Evolutionary conservation across 2,113 vertebrate genomes (phyloP).

Genomic region (Dinomys branickii): DNA sequence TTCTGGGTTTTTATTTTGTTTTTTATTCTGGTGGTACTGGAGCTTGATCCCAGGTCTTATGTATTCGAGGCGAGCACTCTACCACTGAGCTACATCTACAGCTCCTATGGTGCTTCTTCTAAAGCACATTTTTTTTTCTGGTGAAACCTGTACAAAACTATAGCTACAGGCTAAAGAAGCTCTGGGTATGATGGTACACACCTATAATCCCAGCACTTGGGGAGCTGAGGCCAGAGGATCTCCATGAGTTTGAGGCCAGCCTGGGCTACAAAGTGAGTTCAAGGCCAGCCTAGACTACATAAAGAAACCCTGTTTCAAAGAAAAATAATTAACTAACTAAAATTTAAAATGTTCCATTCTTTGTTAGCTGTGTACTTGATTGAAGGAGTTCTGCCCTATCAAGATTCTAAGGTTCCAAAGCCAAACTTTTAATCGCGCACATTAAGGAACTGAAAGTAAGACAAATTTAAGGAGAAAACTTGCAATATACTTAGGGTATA

Average conservation of each 20-base stretch:
- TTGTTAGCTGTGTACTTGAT: background rate
- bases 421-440: background rate
- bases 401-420: background rate
- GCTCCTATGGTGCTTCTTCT: background rate
- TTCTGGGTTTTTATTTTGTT: background rate
- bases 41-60: background rate
- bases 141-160: background rate
- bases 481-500: background rate
- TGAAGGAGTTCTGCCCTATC: background rate
- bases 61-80: background rate
- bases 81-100: background rate
- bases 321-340: background rate
- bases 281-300: background rate
- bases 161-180: background rate
- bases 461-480: background rate
- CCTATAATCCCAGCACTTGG: background rate
- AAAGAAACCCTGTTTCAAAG: background rate
- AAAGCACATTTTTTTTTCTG: background rate
- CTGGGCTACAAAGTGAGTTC: background rate
- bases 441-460: background rate
- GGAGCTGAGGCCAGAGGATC: background rate
- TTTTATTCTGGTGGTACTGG: background rate
- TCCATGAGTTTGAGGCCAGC: background rate
- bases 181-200: background rate
- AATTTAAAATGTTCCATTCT: background rate